phyloP scores from a whole-genome alignment of 2,113 vertebrate species.

The Platichthys stellatus region DNA sequence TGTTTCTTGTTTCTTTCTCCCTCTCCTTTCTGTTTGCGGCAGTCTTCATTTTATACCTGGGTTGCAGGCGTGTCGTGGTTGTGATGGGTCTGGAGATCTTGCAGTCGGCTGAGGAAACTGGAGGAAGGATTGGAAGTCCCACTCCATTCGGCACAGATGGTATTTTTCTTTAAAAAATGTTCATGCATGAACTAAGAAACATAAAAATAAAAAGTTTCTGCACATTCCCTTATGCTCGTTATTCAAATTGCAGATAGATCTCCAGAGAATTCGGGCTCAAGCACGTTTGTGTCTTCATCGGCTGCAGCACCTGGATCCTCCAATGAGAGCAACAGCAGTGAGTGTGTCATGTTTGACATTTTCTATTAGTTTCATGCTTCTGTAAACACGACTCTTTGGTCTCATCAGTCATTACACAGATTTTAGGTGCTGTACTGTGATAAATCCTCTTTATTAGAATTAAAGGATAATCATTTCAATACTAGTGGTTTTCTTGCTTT shows the following conservation, averaged over 20 bases:
- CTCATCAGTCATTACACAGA: background rate
- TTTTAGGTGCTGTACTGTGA: too few relatives aligned
- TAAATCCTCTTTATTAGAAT: background rate
- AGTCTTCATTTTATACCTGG: background rate
- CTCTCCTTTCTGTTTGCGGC: background rate
- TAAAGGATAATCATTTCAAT: too few relatives aligned
- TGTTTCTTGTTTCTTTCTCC: constrained; percentile 15
- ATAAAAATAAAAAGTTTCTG: background rate
- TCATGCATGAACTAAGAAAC: background rate
- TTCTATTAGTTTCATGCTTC: background rate
- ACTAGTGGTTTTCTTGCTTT: too few relatives aligned
- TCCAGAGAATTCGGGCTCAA: constrained; percentile 18
- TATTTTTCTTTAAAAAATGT: constrained; percentile 57
- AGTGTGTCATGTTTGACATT: constrained; percentile 34
- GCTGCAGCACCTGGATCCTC: constrained; percentile 51
- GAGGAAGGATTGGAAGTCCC: constrained; percentile 88
- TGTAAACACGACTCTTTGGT: background rate
- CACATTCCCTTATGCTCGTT: constrained; percentile 8
- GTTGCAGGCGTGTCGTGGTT: constrained; percentile 83
- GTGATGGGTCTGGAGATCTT: constrained; percentile 87
- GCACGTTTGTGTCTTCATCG: constrained; percentile 10
- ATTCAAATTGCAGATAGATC: constrained; percentile 44
- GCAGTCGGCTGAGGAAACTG: constrained; percentile 81
- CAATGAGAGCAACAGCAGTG: constrained; percentile 38
- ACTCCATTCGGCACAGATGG: constrained; percentile 80